These are phyloP conservation scores for Euwallacea similis DNA, from an alignment of 1,140 invertebrate species.

Conservation along the genomic window DNA sequence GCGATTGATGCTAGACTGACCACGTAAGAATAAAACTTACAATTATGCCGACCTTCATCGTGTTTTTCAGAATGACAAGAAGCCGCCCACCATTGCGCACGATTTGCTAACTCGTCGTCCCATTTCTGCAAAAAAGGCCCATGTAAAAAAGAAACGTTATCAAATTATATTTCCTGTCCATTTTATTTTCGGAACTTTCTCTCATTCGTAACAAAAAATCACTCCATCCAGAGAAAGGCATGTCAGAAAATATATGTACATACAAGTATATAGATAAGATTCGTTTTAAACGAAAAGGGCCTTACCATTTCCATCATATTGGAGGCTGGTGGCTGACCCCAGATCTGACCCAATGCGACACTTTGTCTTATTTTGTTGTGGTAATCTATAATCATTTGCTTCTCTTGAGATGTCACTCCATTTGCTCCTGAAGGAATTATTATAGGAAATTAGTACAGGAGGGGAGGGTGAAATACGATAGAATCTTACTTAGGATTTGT, in stretches of 20 bases:
- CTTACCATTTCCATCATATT: constrained; percentile 83
- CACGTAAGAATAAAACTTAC: constrained; percentile 34
- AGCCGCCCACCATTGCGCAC: constrained; percentile 82
- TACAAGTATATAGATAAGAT: too few species aligned
- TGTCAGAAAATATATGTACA: too few species aligned
- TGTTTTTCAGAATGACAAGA: constrained; percentile 72
- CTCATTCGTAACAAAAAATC: too few species aligned
- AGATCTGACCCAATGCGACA: constrained; percentile 77
- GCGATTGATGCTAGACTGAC: too few species aligned
- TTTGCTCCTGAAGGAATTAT: constrained; percentile 59
- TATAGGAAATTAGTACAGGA: too few species aligned
- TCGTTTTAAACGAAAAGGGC: constrained; percentile 2
- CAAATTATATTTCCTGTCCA: not conserved
- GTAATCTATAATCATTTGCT: constrained; percentile 72
- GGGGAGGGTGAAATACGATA: not conserved
- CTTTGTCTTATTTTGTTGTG: constrained; percentile 78
- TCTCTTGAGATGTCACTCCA: constrained; percentile 70
- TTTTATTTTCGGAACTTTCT: not conserved
- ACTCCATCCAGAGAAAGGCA: not conserved
- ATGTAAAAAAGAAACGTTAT: not conserved
- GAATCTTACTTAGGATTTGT: constrained; percentile 18
- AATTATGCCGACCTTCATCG: constrained; percentile 61
- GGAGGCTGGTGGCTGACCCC: constrained; percentile 73
- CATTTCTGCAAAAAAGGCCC: constrained; percentile 63
- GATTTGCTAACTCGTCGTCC: constrained; percentile 82